Conservation (phyloP, 35 echinoderm and acorn worm genomes). For the Ophioderma brevispina region DNA sequence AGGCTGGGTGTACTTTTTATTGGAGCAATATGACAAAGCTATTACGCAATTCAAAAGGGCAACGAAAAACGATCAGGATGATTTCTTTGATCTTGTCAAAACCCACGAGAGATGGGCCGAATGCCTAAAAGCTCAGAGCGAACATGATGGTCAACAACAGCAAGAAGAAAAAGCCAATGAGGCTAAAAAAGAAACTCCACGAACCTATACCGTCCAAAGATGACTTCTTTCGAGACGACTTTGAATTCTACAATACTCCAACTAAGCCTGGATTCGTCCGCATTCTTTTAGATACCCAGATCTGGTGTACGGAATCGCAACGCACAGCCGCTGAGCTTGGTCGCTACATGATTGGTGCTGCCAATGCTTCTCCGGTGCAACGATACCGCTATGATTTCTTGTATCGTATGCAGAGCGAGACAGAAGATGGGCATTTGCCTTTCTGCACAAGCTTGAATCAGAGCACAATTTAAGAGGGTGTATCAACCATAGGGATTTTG, state of each 20-base stretch:
- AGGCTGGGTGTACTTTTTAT: slow-evolving; percentile 59
- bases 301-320: slow-evolving; percentile 32
- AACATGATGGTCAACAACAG: not conserved
- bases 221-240: slow-evolving; percentile 71
- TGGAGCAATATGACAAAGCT: slow-evolving; percentile 38
- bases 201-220: slow-evolving; percentile 17
- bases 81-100: slow-evolving; percentile 67
- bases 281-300: slow-evolving; percentile 32
- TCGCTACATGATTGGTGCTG: too few relatives aligned
- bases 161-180: not conserved
- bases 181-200: not conserved
- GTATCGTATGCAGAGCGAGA: slow-evolving; percentile 52
- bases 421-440: slow-evolving; percentile 58
- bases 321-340: not conserved
- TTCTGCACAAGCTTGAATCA: slow-evolving; percentile 44
- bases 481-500: slow-evolving; percentile 53
- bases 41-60: slow-evolving; percentile 57
- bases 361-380: not conserved
- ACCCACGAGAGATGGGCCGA: slow-evolving; percentile 65
- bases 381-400: slow-evolving; percentile 48
- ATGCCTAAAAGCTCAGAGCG: slow-evolving; percentile 18
- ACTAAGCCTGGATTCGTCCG: slow-evolving; percentile 20
- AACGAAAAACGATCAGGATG: slow-evolving; percentile 58
- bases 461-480: slow-evolving; percentile 41
- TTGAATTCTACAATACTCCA: slow-evolving; percentile 46